Evolutionary conservation across 1,140 invertebrate species (phyloP).

Genomic region (Drosophila tsacasi): DNA sequence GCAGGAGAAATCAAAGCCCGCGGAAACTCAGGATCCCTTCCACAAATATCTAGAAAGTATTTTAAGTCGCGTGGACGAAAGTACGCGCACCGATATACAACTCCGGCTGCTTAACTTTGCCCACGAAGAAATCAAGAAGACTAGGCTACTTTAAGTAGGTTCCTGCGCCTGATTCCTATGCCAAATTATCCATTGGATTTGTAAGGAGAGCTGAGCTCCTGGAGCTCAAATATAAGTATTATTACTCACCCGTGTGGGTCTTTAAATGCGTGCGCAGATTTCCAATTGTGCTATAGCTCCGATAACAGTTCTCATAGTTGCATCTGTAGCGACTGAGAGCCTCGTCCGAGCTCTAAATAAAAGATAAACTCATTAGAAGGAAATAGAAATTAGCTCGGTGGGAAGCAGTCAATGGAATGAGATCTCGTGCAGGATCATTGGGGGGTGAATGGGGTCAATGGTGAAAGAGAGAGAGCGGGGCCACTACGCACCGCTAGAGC

Average conservation of each 20-base stretch:
- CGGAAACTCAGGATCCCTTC: conserved; percentile 27
- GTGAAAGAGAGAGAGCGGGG: neutral
- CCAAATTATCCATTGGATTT: neutral
- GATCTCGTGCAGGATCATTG: conserved; percentile 27
- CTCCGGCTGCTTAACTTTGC: conserved; percentile 27
- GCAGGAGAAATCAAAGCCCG: conserved; percentile 2
- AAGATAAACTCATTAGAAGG: conserved; percentile 15
- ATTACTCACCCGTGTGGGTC: conserved; percentile 94
- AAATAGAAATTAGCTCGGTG: neutral
- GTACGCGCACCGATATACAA: conserved; percentile 32
- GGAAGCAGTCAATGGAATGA: conserved; percentile 7
- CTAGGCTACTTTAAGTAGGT: neutral
- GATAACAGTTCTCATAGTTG: conserved; percentile 94
- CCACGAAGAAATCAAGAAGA: conserved; percentile 19
- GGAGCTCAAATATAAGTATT: too few relatives aligned
- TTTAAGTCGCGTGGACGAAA: conserved; percentile 23
- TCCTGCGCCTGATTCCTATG: neutral
- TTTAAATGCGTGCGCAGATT: conserved; percentile 98
- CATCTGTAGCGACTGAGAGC: conserved; percentile 90
- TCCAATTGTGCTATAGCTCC: conserved; percentile 97
- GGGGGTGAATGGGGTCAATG: conserved; percentile 15
- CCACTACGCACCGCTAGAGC: conserved; percentile 66
- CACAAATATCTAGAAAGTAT: conserved; percentile 46
- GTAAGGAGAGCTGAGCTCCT: too few relatives aligned
- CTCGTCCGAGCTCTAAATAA: conserved; percentile 75